Evolutionary conservation across 2,888 invertebrate species (phyloP).

Genomic region (Anoplius nigerrimus): DNA sequence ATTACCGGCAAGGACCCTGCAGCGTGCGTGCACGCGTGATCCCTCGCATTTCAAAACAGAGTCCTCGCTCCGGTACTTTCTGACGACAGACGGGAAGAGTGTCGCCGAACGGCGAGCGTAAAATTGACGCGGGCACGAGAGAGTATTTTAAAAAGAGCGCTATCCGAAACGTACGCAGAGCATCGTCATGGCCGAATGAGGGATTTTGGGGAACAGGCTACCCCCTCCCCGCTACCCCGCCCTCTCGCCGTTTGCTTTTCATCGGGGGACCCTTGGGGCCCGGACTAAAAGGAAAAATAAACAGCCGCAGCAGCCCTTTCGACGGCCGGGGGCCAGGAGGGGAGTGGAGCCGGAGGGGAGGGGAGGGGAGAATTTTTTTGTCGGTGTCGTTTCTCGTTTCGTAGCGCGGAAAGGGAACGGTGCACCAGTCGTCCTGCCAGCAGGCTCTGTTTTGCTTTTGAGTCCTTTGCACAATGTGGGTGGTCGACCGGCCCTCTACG

Average conservation of each 20-base stretch:
- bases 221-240: constrained; percentile 21
- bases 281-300: constrained; percentile 40
- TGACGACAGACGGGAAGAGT: no score
- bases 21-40: neutral
- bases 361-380: constrained; percentile 33
- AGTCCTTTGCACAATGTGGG: constrained; percentile 41
- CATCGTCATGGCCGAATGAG: neutral
- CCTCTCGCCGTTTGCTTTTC: constrained; percentile 35
- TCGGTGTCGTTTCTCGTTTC: constrained; percentile 43
- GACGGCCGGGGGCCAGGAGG: neutral
- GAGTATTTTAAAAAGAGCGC: neutral
- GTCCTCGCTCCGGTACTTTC: no score
- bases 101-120: no score
- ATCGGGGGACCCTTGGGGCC: constrained; percentile 14
- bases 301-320: constrained; percentile 41
- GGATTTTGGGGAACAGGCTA: constrained; percentile 8
- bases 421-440: constrained; percentile 15
- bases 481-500: no score
- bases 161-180: neutral
- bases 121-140: no score
- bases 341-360: neutral
- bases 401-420: constrained; percentile 21
- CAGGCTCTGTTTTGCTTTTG: constrained; percentile 40
- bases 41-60: no score
- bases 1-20: no score